phyloP scores from a whole-genome alignment of 2,888 invertebrate genomes.

The Bembecia ichneumoniformis region DNA sequence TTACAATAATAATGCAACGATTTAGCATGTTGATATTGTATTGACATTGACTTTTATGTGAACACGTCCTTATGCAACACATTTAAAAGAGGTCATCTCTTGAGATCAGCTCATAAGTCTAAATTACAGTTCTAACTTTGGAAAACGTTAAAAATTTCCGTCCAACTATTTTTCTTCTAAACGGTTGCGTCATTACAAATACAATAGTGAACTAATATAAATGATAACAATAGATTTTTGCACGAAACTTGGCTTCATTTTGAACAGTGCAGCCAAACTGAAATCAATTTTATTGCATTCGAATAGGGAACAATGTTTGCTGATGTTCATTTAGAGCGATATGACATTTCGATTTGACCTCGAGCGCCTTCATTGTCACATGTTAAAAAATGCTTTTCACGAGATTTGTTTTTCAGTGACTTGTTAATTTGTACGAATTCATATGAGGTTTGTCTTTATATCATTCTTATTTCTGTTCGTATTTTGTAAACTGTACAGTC shows the following conservation, averaged over 20 bases:
- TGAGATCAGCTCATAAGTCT: background rate
- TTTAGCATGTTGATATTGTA: background rate
- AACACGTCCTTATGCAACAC: background rate
- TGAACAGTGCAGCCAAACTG: background rate
- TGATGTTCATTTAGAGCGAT: background rate
- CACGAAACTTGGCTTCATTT: background rate
- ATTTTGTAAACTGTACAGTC: too few species aligned
- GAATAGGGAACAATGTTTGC: background rate
- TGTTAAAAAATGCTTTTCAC: slow-evolving; percentile 2
- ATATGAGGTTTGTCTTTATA: background rate
- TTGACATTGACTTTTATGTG: background rate
- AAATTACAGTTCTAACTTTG: background rate
- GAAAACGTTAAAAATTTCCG: background rate
- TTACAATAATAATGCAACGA: background rate
- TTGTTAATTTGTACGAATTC: slow-evolving; percentile 1
- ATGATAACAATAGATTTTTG: background rate
- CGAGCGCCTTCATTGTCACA: slow-evolving; percentile 2
- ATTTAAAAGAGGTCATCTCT: background rate
- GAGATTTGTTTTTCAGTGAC: slow-evolving; percentile 3
- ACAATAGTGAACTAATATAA: background rate
- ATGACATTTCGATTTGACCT: background rate
- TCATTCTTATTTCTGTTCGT: too few species aligned
- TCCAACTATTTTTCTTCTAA: background rate
- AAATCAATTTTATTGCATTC: background rate
- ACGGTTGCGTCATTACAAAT: background rate